phyloP scores from a whole-genome alignment of 2,113 vertebrate genomes.

The Puma concolor region DNA sequence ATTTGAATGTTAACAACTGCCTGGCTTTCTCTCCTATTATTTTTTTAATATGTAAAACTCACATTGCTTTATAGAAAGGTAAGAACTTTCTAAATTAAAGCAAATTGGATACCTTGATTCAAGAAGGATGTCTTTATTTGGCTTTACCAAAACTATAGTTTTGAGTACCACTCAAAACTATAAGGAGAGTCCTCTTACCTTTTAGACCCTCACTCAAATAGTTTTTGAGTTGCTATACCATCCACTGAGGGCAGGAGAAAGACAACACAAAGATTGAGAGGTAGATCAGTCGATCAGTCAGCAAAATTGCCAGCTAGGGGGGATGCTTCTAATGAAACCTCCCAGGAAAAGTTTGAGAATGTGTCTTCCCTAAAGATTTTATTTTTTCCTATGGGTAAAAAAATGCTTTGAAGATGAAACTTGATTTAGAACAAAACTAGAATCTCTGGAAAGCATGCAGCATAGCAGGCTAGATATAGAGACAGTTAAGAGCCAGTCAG shows the following conservation, averaged over 20 bases:
- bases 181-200: not conserved
- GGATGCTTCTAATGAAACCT: not conserved
- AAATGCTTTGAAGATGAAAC: constrained; percentile 50
- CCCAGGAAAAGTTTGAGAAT: not conserved
- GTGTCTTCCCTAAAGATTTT: not conserved
- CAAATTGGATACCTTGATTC: not conserved
- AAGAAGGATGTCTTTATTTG: not conserved
- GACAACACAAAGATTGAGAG: not conserved
- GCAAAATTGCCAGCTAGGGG: not conserved
- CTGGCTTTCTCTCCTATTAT: not conserved
- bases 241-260: not conserved
- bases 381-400: constrained; percentile 9
- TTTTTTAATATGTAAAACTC: not conserved
- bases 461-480: not conserved
- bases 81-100: not conserved
- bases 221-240: not conserved
- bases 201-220: not conserved
- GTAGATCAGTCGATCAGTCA: not conserved
- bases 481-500: not conserved
- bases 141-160: not conserved
- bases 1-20: not conserved
- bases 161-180: not conserved
- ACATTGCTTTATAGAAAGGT: not conserved
- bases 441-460: not conserved
- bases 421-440: constrained; percentile 40